Conservation (phyloP, 2,797 vertebrate genomes). For the Lycodopsis pacificus region DNA sequence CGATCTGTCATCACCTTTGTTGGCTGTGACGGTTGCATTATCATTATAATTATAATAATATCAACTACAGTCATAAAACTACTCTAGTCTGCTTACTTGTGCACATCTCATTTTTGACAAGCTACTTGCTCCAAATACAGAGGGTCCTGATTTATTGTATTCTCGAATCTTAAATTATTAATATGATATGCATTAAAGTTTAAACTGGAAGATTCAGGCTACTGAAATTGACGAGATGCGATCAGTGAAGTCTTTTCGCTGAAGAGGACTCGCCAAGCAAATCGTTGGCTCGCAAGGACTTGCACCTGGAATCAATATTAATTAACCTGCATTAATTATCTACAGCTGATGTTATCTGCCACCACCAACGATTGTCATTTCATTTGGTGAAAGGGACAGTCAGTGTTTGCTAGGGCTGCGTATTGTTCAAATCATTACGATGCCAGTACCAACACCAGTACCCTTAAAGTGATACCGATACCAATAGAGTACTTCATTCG, state of each 20-base stretch:
- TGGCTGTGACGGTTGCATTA: background rate
- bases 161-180: background rate
- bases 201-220: background rate
- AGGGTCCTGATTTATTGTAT: background rate
- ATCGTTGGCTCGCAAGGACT: background rate
- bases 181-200: background rate
- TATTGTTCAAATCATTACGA: background rate
- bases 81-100: background rate
- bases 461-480: too few relatives aligned
- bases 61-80: background rate
- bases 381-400: background rate
- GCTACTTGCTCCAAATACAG: slow-evolving; percentile 1
- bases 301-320: background rate
- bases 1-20: background rate
- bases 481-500: too few relatives aligned
- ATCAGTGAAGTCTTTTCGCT: background rate
- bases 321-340: background rate
- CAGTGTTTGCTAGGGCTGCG: background rate
- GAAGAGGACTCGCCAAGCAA: background rate
- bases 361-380: background rate
- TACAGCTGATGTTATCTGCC: background rate
- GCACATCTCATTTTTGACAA: background rate
- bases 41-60: too few relatives aligned
- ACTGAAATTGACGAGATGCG: background rate
- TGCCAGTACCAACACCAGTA: too few relatives aligned